These are phyloP conservation scores for Chrysomallon squamiferum DNA, from an alignment of 1,140 invertebrate species.

Conservation along the genomic window DNA sequence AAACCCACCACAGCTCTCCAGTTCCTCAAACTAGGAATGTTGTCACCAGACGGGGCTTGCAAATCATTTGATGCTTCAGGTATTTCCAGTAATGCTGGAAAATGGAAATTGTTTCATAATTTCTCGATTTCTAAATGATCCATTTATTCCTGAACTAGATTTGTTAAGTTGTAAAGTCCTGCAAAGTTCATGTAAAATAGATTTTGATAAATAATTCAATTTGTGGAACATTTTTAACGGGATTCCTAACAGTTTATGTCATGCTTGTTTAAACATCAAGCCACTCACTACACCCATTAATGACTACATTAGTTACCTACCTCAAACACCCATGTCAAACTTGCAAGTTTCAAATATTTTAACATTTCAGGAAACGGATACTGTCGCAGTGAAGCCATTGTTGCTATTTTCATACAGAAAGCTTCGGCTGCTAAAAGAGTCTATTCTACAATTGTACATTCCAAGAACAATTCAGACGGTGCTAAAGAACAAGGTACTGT, in stretches of 20 bases:
- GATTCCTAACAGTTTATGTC: no score
- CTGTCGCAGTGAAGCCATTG: constrained; percentile 87
- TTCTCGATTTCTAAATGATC: no score
- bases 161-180: no score
- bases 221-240: no score
- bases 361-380: constrained; percentile 84
- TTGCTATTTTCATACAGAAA: constrained; percentile 83
- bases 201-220: background rate
- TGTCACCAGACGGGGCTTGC: constrained; percentile 86
- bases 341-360: no score
- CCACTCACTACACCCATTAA: no score
- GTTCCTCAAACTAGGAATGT: constrained; percentile 90
- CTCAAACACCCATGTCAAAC: no score
- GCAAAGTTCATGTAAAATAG: no score
- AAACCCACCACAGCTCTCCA: constrained; percentile 91
- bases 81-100: constrained; percentile 43
- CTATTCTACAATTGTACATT: constrained; percentile 86
- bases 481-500: constrained; percentile 74
- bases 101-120: no score
- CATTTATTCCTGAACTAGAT: no score
- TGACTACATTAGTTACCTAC: no score
- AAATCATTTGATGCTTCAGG: constrained; percentile 92
- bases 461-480: constrained; percentile 89
- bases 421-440: constrained; percentile 76
- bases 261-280: no score